Evolutionary conservation across 2,888 invertebrate species (phyloP), one percentile per base, ranked within the genome.

Genomic region (Parasteatoda lunata): DNA sequence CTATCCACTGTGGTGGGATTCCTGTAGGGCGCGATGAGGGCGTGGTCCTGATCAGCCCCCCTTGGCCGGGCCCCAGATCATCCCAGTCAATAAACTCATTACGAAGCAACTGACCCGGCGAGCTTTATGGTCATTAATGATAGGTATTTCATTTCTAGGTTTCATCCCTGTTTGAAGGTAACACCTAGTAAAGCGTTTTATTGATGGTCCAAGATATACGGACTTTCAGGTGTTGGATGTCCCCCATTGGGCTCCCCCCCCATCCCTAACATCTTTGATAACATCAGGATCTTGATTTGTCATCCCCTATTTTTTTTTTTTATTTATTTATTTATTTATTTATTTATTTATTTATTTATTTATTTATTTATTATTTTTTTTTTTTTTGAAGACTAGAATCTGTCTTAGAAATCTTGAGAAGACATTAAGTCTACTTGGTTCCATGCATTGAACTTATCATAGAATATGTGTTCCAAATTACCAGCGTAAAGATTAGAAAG

Each of bases 51-150:
- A 84, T 77, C 84, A 71, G 72, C 84, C 84, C 84, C 79, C 30
- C 66, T 85, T 77, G 84, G 78, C 80, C 69, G 80, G 85, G 79
- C 80, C 85, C 85, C 79, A 77, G 73, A 68, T 54, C 79, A 70
- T 70, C 85, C 85, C 80, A 85, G 85, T 85, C 85, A 85, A 85
- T 85, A 85, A 85, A 85, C 85, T 85, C 85, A 85, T 85, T 85
- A 85, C 80, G 79, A 71, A 80, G 76, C 80, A 76, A 80, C 76
- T 80, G 80, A 80, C 77, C 85, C 80, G 70, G 70, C 80, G 85
- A 85, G 85, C 85, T 85, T 85, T 85, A 85, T 85, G 85, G 85
- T 76, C 85, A 85, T 80, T 80, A 85, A 85, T 85, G 85, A 85
- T 80, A 80, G 85, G 85, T 80, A 80, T 85, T 85, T 80, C 85